Conservation (phyloP, 1,140 invertebrate species). For the Hirudo medicinalis region DNA sequence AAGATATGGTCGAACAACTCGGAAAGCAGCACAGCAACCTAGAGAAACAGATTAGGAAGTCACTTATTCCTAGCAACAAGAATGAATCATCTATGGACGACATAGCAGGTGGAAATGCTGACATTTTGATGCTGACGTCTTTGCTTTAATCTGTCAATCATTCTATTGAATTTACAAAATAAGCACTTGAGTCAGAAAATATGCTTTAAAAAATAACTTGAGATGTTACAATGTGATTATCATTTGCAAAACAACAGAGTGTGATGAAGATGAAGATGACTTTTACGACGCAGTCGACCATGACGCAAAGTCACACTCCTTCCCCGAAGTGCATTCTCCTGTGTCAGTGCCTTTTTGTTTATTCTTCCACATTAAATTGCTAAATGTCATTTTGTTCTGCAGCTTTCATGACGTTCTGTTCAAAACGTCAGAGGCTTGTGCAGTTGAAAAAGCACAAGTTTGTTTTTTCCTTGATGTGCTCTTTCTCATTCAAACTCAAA, state of each 20-base stretch:
- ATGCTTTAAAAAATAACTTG: neutral
- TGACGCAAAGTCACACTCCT: constrained; percentile 30
- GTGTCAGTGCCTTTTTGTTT: constrained; percentile 26
- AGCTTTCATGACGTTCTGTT: no score
- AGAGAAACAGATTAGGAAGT: constrained; percentile 49
- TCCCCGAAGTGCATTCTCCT: neutral
- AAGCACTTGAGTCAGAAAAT: neutral
- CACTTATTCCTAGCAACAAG: constrained; percentile 24
- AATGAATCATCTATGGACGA: constrained; percentile 5
- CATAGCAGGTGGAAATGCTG: neutral
- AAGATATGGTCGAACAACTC: constrained; percentile 91
- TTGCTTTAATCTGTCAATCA: no score
- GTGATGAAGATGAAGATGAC: constrained; percentile 59
- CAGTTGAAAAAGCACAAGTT: no score
- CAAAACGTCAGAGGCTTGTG: no score
- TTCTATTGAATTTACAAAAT: neutral
- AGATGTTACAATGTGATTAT: neutral
- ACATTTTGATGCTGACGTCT: neutral
- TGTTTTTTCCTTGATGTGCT: no score
- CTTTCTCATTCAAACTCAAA: no score
- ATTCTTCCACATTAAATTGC: constrained; percentile 28
- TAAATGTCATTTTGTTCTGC: no score
- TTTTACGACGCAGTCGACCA: constrained; percentile 71
- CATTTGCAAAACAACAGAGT: neutral
- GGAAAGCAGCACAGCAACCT: constrained; percentile 88